Base-by-base conservation (phyloP, 2,888 invertebrate species). In the Trypoxylon attenuatum region DNA sequence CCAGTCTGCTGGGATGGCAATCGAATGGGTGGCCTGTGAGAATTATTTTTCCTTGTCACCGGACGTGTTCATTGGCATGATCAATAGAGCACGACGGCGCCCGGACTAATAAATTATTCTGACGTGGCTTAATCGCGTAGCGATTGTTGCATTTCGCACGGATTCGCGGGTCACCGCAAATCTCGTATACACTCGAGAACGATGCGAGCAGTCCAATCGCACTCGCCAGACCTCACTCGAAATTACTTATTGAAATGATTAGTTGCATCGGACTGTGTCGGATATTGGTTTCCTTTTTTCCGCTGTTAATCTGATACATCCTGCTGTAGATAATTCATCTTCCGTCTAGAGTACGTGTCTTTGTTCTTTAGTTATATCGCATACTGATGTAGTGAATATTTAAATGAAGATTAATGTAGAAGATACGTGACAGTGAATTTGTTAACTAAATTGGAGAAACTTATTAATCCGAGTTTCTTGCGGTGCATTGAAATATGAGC, bases 61-160 rank as follows among this genome's bases (percentile, higher is more conserved):
- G 15, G 47, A 27, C 2, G 41, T 33, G 29, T 56, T 45, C 50
- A 23, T 5, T 27, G 38, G 23, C 19, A 29, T 45, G 49, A 43
- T 47, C 46, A 45, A 47, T 51, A 49, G 43, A 38, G 42, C 25
- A n/a, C n/a, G 59, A 41, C 13, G 8, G 19, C 21, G 38, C 52
- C 27, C 46, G 49, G 56, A 38, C 52, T 55, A 62, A 65, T 65
- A 61, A 65, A 65, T 65, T 65, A 57, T 55, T 49, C 56, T 51
- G 43, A 49, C 49, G 65, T 55, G 65, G 52, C 62, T 56, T 49
- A 52, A 18, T 65, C 56, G 62, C 56, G 52, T 45, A 43, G 47
- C 51, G 55, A 52, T 49, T 43, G 52, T 13, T 50, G 62, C 49
- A 56, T 62, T 56, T 49, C 50, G 29, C 43, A 51, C 22, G 56